Percentiles rank a stretch among this genome's conserved stretches.
Conservation (phyloP, 2,888 invertebrate species). For the Melanostoma mellinum region DNA sequence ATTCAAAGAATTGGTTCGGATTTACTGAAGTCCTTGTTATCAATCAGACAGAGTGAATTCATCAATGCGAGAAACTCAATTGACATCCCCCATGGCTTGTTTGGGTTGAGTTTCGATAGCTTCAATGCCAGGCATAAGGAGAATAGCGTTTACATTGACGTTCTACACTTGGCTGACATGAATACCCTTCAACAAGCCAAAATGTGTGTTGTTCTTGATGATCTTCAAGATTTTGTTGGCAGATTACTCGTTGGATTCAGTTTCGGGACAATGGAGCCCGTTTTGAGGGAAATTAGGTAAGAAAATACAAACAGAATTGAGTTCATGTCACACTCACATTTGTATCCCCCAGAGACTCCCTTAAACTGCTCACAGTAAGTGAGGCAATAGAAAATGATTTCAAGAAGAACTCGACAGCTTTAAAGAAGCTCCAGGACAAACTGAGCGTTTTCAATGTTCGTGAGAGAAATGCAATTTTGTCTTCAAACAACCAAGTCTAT, state of each 20-base stretch:
- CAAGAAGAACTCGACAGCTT: constrained; percentile 4
- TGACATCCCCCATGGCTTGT: constrained; percentile 19
- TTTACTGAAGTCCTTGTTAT: not conserved
- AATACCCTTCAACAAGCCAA: constrained; percentile 21
- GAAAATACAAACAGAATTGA: too few relatives aligned
- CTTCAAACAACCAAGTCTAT: constrained; percentile 31
- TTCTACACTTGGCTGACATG: constrained; percentile 5
- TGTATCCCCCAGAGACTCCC: constrained; percentile 15
- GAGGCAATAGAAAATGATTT: constrained; percentile 13
- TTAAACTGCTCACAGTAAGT: constrained; percentile 10
- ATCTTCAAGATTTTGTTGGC: constrained; percentile 11
- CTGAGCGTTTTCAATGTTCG: constrained; percentile 33
- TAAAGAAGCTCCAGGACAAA: constrained; percentile 27
- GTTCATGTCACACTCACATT: not conserved
- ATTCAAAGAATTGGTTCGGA: constrained; percentile 5
- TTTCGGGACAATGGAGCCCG: not conserved
- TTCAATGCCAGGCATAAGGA: constrained; percentile 16
- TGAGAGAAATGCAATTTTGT: constrained; percentile 30
- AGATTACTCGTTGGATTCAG: not conserved
- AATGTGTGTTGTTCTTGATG: constrained; percentile 41
- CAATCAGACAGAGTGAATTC: not conserved
- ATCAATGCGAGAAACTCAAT: constrained; percentile 7
- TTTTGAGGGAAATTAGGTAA: constrained; percentile 45
- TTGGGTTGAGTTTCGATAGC: constrained; percentile 36
- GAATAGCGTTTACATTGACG: constrained; percentile 27